Conservation (phyloP, 2,797 vertebrate genomes). For the Acanthurus leucopareius region DNA sequence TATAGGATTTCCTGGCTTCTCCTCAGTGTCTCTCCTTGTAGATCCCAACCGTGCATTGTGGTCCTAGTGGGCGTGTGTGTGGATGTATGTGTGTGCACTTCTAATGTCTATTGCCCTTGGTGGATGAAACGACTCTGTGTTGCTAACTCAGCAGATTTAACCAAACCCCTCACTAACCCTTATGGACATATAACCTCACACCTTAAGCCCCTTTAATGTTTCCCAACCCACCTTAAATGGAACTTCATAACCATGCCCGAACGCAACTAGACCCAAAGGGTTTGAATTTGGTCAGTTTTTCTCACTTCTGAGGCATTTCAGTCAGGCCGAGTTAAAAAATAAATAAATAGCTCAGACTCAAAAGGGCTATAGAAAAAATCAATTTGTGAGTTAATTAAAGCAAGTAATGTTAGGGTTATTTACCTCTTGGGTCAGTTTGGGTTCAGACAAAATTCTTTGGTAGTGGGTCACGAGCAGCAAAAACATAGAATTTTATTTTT, state of each 20-base stretch:
- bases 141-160: constrained; percentile 44
- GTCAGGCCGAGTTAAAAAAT: not conserved
- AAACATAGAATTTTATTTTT: constrained; percentile 19
- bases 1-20: constrained; percentile 14
- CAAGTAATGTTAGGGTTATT: not conserved
- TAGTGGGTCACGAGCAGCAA: constrained; percentile 5
- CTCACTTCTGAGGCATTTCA: not conserved
- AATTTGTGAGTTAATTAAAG: not conserved
- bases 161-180: constrained; percentile 56
- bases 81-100: constrained; percentile 27
- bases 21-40: constrained; percentile 48
- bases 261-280: constrained; percentile 62
- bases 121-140: constrained; percentile 48
- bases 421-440: constrained; percentile 61
- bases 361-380: not conserved
- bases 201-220: constrained; percentile 20
- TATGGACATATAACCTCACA: constrained; percentile 8
- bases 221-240: constrained; percentile 11
- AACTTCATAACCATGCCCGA: constrained; percentile 49
- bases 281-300: constrained; percentile 12
- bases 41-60: constrained; percentile 37
- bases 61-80: constrained; percentile 33
- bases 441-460: constrained; percentile 60
- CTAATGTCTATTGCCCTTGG: constrained; percentile 37
- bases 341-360: not conserved